These are phyloP conservation scores for Drosophila heteroneura DNA, from an alignment of 2,888 invertebrate species.

Conservation along the genomic window DNA sequence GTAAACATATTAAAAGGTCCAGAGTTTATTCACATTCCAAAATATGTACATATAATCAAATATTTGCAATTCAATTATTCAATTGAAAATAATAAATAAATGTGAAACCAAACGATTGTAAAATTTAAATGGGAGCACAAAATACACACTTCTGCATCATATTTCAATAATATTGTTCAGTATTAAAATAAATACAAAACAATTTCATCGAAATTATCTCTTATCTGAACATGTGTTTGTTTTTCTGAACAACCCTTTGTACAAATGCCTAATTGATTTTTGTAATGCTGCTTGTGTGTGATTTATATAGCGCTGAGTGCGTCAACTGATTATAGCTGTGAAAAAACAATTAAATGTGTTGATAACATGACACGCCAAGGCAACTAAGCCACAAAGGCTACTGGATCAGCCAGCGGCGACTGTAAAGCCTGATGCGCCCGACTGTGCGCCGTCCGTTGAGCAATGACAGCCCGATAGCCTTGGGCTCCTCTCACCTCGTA, in stretches of 20 bases:
- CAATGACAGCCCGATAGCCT: constrained; percentile 72
- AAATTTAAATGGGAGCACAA: constrained; percentile 29
- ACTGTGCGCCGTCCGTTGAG: constrained; percentile 79
- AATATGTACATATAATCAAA: constrained; percentile 9
- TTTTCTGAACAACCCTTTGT: not conserved
- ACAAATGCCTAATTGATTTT: constrained; percentile 14
- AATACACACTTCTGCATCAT: constrained; percentile 2
- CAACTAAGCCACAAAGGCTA: constrained; percentile 73
- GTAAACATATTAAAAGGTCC: constrained; percentile 3
- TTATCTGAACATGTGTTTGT: constrained; percentile 3
- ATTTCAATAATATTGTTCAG: constrained; percentile 28
- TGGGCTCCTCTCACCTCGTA: constrained; percentile 70
- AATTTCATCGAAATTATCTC: constrained; percentile 1
- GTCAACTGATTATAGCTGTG: constrained; percentile 37
- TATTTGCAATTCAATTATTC: constrained; percentile 37
- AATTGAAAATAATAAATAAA: constrained; percentile 17
- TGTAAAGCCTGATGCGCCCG: constrained; percentile 75
- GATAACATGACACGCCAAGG: not conserved
- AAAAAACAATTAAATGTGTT: constrained; percentile 23
- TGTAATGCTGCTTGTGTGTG: constrained; percentile 15
- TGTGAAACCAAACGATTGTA: constrained; percentile 6
- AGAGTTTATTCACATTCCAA: constrained; percentile 47
- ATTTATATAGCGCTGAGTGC: constrained; percentile 6
- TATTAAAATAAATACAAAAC: not conserved
- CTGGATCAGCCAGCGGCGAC: constrained; percentile 71